Evolutionary conservation across 2,888 invertebrate genomes (phyloP).

Genomic region (Adineta ricciae): DNA sequence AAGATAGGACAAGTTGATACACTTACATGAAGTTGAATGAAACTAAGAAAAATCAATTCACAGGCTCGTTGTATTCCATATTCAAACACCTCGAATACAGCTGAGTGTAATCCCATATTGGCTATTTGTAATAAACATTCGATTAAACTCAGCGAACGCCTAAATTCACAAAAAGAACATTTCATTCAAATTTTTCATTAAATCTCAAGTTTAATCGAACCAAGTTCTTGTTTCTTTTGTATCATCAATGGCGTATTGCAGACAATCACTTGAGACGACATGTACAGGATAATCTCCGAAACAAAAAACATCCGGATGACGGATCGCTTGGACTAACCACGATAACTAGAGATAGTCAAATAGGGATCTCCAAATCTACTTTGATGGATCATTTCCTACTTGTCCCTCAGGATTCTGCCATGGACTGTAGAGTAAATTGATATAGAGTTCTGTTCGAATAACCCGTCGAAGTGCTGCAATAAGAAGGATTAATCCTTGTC

Average conservation of each 20-base stretch:
- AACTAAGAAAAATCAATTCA: conserved; percentile 76
- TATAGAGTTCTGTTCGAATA: conserved; percentile 54
- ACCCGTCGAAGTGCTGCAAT: conserved; percentile 66
- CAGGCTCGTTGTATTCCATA: conserved; percentile 84
- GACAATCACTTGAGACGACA: conserved; percentile 70
- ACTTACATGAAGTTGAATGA: conserved; percentile 62
- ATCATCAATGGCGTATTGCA: conserved; percentile 91
- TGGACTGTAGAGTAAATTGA: conserved; percentile 64
- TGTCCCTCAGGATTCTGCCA: conserved; percentile 88
- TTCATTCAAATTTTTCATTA: conserved; percentile 19
- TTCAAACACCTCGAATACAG: conserved; percentile 77
- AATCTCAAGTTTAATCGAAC: conserved; percentile 52
- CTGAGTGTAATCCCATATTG: conserved; percentile 71
- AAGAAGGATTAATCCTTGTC: conserved; percentile 70
- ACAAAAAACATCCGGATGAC: conserved; percentile 82
- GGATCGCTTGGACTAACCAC: conserved; percentile 71
- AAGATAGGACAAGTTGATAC: no score
- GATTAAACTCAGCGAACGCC: conserved; percentile 75
- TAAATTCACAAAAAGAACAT: conserved; percentile 39
- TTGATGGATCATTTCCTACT: conserved; percentile 35
- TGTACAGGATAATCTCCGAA: conserved; percentile 82
- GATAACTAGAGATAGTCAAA: conserved; percentile 57
- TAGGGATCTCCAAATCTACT: no score
- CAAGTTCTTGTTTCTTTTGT: conserved; percentile 54
- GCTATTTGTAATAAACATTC: conserved; percentile 75